Evolutionary conservation across 2,797 vertebrate genomes (phyloP), one percentile per base, ranked within the genome.

Genomic region (Adelosebastes latens): DNA sequence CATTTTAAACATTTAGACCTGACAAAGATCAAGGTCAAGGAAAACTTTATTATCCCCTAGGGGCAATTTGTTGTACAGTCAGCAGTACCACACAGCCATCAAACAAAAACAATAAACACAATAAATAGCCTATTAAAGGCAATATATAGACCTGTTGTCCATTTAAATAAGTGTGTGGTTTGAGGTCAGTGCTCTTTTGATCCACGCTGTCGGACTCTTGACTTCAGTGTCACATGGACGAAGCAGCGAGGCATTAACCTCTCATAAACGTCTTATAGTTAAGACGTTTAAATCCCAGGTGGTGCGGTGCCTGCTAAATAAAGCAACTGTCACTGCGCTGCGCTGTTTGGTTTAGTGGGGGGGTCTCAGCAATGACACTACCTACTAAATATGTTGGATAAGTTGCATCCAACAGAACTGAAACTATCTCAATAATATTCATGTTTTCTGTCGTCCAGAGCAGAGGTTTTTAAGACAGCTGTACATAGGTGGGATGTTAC

Each of bases 261-360:
- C 88, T 77, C 77, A 66, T 94, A 94, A 95, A 93, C 93, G 20
- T 80, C 93, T 95, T 94, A 95, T 10, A 78, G 88, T 76, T 95
- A 95, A 95, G 92, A 92, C 81, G 77, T 85, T 92, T 92, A 93
- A 95, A 86, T 90, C 93, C 88, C 90, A 92, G 91, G 93, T 95
- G 94, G 90, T 92, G 90, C 71, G 90, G 73, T 89, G 64, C 53
- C 76, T 74, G 81, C 93, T 92, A 93, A 94, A 94, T 90, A 90
- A 86, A 91, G 92, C 85, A 82, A 86, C 82, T 69, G 85, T 83
- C 87, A 86, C 81, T 80, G 80, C 65, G 16, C 74, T 69, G n/a
- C 32, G 71, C 29, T 71, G 56, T 83, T 87, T 39, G 34, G 18
- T 25, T 49, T 49, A 49, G 16, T 49, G 46, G 46, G 18, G 77